Conservation (phyloP, 2,113 vertebrate genomes). For the Ascaphus truei region DNA sequence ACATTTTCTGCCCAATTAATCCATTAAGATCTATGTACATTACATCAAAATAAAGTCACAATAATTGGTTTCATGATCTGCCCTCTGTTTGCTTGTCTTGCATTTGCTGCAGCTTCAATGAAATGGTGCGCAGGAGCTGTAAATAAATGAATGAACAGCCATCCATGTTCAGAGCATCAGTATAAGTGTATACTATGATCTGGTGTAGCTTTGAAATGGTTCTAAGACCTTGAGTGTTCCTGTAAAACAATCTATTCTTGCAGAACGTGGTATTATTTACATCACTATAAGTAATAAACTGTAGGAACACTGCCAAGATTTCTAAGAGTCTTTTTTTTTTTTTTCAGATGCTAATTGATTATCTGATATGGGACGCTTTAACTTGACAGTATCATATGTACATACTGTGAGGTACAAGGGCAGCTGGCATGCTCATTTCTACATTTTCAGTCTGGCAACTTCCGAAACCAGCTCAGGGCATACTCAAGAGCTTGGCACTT, state of each 20-base stretch:
- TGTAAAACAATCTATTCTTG: constrained; percentile 29
- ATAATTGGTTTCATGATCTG: too few species aligned
- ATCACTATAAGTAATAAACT: constrained; percentile 33
- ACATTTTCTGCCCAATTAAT: too few species aligned
- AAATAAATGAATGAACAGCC: background rate
- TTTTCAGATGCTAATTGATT: constrained; percentile 52
- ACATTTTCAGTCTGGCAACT: constrained; percentile 55
- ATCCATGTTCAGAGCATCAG: background rate
- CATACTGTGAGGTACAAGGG: constrained; percentile 47
- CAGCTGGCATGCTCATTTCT: constrained; percentile 49
- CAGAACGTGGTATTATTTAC: constrained; percentile 47
- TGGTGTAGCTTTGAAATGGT: background rate
- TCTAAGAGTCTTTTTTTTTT: constrained; percentile 6
- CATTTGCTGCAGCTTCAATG: too few species aligned
- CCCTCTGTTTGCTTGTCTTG: too few species aligned
- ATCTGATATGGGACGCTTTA: constrained; percentile 49
- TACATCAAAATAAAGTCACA: too few species aligned
- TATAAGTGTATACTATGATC: constrained; percentile 9
- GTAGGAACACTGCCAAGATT: constrained; percentile 53
- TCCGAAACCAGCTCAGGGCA: constrained; percentile 45
- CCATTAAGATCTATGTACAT: too few species aligned
- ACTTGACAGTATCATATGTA: constrained; percentile 44
- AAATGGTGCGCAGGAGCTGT: background rate
- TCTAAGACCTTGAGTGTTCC: constrained; percentile 38
- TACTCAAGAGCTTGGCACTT: constrained; percentile 48